phyloP scores from a whole-genome alignment of 2,888 invertebrate species.

The Drosophila cracens region DNA sequence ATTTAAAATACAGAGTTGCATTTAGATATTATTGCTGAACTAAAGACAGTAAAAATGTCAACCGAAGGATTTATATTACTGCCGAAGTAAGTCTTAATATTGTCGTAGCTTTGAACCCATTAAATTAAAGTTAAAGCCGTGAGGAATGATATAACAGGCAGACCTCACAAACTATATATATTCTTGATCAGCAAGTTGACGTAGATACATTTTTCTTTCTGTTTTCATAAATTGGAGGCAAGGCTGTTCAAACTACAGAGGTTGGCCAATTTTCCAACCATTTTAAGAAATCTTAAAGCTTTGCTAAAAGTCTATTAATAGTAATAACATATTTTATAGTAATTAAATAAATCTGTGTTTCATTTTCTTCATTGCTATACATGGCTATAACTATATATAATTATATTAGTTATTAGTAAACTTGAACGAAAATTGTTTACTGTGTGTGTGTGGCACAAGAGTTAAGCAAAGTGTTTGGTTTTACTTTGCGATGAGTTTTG shows the following conservation, averaged over 20 bases:
- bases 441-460: constrained; percentile 11
- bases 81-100: too few relatives aligned
- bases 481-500: constrained; percentile 21
- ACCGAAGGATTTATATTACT: background rate
- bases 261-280: background rate
- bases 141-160: too few relatives aligned
- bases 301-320: background rate
- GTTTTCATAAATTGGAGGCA: background rate
- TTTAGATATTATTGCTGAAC: background rate
- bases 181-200: background rate
- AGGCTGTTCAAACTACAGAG: background rate
- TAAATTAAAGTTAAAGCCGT: too few relatives aligned
- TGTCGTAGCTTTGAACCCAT: too few relatives aligned
- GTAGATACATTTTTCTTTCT: background rate
- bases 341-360: background rate
- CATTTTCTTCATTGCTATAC: background rate
- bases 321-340: too few relatives aligned
- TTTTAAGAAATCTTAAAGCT: background rate
- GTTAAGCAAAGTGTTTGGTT: constrained; percentile 56
- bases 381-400: background rate
- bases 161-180: background rate
- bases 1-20: background rate
- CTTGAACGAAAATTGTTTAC: background rate
- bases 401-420: background rate
- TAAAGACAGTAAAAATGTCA: background rate